phyloP scores from a whole-genome alignment of 2,113 vertebrate genomes.

The Clinocottus analis region DNA sequence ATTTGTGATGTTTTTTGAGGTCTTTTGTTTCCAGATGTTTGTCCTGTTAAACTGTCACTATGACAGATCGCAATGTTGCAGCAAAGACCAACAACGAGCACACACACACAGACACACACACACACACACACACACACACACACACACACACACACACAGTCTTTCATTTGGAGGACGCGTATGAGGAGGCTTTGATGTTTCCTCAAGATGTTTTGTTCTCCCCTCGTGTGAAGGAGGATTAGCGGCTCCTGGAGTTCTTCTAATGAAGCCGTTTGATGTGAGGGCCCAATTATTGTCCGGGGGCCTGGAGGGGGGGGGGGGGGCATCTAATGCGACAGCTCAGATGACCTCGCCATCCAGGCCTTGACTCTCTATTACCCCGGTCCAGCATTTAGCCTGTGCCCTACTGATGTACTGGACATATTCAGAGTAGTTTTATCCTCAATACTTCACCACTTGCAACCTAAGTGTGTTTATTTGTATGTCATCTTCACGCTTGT shows the following conservation, averaged over 20 bases:
- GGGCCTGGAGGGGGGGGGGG: conserved; percentile 53
- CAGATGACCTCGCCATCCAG: conserved; percentile 52
- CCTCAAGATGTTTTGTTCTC: conserved; percentile 81
- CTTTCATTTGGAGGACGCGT: conserved; percentile 53
- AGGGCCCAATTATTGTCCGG: conserved; percentile 81
- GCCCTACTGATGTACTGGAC: neutral
- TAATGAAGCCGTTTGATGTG: conserved; percentile 86
- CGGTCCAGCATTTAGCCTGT: conserved; percentile 8
- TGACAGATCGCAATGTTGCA: conserved; percentile 37
- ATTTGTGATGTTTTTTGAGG: conserved; percentile 52
- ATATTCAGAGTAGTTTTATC: neutral
- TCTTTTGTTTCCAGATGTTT: conserved; percentile 71
- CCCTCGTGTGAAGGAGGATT: conserved; percentile 81
- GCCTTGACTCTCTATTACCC: conserved; percentile 27
- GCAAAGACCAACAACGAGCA: conserved; percentile 11
- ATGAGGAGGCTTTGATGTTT: conserved; percentile 81
- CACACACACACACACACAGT: neutral
- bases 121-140: neutral
- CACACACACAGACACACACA: neutral
- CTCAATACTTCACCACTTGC: neutral
- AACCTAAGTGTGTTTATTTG: neutral
- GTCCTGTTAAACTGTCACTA: conserved; percentile 46
- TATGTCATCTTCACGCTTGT: neutral
- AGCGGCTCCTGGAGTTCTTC: conserved; percentile 81
- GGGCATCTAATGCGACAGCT: conserved; percentile 53